Evolutionary conservation across 2,888 invertebrate species (phyloP), one percentile per base, ranked within the genome.

Genomic region (Hypolimnas misippus): DNA sequence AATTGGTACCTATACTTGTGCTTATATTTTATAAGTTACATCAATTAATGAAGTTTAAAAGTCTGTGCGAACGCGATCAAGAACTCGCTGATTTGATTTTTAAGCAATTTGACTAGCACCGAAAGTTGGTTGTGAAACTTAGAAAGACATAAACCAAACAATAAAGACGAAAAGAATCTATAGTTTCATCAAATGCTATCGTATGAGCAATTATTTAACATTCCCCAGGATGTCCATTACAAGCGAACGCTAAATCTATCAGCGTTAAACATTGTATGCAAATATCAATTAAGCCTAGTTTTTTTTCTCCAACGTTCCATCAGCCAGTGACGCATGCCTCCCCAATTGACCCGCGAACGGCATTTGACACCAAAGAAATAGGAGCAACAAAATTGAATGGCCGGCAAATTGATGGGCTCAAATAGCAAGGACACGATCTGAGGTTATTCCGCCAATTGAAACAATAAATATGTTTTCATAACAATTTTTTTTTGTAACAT

Each of bases 371-470:
- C 51, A 68, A 69, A 73, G 70, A 75, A 73, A 77, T 73, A 71
- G 68, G 67, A 71, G 70, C 76, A 77, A 78, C 74, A 73, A 71
- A 83, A 83, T 83, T 83, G 82, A 71, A 71, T 69, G 67, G 62
- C 59, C 69, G 66, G 63, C 60, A 70, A 78, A 81, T 82, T 81
- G 78, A 77, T 72, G 81, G 70, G 71, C 75, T 75, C 79, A 74
- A 62, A 70, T 70, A 77, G 81, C 82, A 82, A 82, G 81, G 81
- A 74, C 81, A 62, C 14, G 50, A 56, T 51, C 63, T 52, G 62
- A 63, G 70, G 70, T 73, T 69, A 33, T 29, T 46, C 31, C 49
- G 42, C 51, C 73, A 71, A 72, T 72, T 74, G 74, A 61, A 62
- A 56, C 65, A 67, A 71, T 70, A 67, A 69, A 72, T 64, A 49